Percentiles rank a stretch among this genome's conserved stretches.
Evolutionary conservation across 1,140 invertebrate genomes (phyloP).

Genomic region (Heliconius eleuchia): DNA sequence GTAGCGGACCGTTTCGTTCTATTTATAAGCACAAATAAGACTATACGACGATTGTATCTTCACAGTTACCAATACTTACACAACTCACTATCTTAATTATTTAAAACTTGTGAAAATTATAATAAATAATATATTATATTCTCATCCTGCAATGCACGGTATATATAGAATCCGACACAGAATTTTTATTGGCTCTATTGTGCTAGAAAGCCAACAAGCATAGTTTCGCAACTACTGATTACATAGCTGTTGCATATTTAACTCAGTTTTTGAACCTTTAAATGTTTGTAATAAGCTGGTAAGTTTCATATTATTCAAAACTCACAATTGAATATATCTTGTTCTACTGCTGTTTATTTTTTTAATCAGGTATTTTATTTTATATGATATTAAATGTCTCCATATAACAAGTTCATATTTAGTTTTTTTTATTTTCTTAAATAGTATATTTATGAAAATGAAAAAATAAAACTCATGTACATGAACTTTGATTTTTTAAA

Average conservation of each 20-base stretch:
- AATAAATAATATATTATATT: conserved; percentile 17
- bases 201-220: conserved; percentile 50
- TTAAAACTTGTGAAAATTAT: conserved; percentile 29
- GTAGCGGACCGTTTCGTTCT: conserved; percentile 9
- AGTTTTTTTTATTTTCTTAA: no score
- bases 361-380: neutral
- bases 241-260: conserved; percentile 14
- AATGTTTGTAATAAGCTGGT: conserved; percentile 1
- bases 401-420: no score
- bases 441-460: no score
- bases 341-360: neutral
- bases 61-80: conserved; percentile 7
- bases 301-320: neutral
- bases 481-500: no score
- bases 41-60: neutral
- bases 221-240: conserved; percentile 47
- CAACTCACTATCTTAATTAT: conserved; percentile 36
- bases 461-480: no score
- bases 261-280: conserved; percentile 4
- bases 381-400: neutral
- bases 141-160: conserved; percentile 31
- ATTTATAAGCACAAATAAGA: neutral
- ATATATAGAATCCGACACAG: conserved; percentile 47
- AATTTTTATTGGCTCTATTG: conserved; percentile 49
- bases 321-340: neutral